These are phyloP conservation scores for Drosophila sordidapex DNA, from an alignment of 2,888 invertebrate genomes.

Conservation along the genomic window DNA sequence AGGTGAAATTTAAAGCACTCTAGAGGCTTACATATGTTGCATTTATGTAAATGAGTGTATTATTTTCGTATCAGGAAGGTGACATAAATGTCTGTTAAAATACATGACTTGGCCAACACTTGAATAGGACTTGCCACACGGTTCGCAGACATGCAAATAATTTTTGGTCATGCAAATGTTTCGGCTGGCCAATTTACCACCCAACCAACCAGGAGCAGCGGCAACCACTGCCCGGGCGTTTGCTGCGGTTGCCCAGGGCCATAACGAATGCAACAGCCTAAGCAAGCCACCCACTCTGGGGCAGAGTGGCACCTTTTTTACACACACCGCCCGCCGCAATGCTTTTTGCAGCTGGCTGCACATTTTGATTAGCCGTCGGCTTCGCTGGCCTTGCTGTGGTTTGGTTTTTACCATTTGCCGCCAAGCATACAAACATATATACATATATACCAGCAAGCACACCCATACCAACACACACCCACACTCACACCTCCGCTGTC, in stretches of 20 bases:
- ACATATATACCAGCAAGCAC: constrained; percentile 1
- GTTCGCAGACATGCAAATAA: constrained; percentile 38
- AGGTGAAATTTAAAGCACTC: background rate
- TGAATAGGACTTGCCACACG: constrained; percentile 9
- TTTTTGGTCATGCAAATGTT: constrained; percentile 51
- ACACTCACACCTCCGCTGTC: background rate
- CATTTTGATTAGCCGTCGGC: constrained; percentile 74
- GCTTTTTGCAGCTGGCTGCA: constrained; percentile 74
- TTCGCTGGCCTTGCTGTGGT: constrained; percentile 45
- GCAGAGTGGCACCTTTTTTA: constrained; percentile 33
- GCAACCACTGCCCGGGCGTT: constrained; percentile 44
- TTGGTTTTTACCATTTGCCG: constrained; percentile 67
- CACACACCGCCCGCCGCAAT: constrained; percentile 8
- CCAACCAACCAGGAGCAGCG: background rate
- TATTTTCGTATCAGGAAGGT: background rate
- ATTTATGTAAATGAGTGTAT: background rate
- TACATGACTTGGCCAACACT: constrained; percentile 16
- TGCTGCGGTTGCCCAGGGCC: constrained; percentile 43
- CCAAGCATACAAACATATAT: constrained; percentile 26
- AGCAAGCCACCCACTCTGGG: constrained; percentile 20
- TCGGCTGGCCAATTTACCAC: constrained; percentile 20
- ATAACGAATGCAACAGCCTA: constrained; percentile 12
- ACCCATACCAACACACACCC: constrained; percentile 4
- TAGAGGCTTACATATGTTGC: background rate
- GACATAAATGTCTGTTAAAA: constrained; percentile 18